A percentile compares a stretch with the other conserved stretches of the same genome.
phyloP scores from a whole-genome alignment of 2,113 vertebrate species.

The Bubo scandiacus region DNA sequence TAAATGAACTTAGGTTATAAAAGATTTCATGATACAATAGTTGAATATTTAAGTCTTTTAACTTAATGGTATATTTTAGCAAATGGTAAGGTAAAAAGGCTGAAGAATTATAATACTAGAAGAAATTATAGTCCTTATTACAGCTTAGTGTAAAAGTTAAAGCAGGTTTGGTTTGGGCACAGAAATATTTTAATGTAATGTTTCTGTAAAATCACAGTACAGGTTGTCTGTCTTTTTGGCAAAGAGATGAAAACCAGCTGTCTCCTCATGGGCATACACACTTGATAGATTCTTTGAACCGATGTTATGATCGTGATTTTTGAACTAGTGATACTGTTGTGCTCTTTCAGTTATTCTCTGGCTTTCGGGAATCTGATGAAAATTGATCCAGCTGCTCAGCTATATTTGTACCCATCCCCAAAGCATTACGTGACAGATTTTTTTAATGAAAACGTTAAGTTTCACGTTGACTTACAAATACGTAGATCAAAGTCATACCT shows the following conservation, averaged over 20 bases:
- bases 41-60: not conserved
- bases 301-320: rapidly evolving
- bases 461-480: not conserved
- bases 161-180: not conserved
- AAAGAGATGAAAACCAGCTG: not conserved
- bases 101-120: not conserved
- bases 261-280: not conserved
- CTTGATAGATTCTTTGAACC: not conserved
- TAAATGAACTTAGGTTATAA: not conserved
- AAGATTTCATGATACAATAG: not conserved
- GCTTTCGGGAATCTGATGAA: not conserved
- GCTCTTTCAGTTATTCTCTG: not conserved
- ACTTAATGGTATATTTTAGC: not conserved
- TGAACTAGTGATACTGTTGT: not conserved
- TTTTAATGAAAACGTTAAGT: not conserved
- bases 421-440: not conserved
- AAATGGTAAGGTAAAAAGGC: not conserved
- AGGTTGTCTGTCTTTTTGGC: not conserved
- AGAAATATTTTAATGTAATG: not conserved
- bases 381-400: not conserved
- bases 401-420: rapidly evolving
- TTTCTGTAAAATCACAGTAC: not conserved
- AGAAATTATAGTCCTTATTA: not conserved
- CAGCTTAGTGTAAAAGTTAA: not conserved
- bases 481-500: not conserved